Evolutionary conservation across 2,797 vertebrate genomes (phyloP).

Genomic region (Lagorchestes hirsutus): DNA sequence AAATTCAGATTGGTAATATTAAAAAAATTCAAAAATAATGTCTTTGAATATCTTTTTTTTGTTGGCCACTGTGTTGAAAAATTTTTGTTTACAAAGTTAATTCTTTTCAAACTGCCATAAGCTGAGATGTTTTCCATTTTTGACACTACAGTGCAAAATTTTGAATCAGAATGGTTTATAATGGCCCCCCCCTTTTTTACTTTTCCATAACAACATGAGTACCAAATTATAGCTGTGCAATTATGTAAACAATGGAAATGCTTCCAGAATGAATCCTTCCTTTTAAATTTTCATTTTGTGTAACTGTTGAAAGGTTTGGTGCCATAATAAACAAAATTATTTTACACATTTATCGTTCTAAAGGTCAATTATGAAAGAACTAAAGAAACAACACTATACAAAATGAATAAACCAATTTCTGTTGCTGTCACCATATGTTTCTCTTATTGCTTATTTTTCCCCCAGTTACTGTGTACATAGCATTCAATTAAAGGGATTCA

Average conservation of each 20-base stretch:
- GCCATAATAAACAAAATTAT: conserved; percentile 97
- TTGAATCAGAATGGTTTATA: conserved; percentile 86
- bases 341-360: conserved; percentile 94
- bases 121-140: conserved; percentile 79
- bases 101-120: conserved; percentile 79
- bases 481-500: conserved; percentile 95
- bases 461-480: conserved; percentile 93
- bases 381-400: conserved; percentile 92
- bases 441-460: conserved; percentile 90
- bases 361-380: conserved; percentile 98
- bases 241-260: conserved; percentile 96
- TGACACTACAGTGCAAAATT: conserved; percentile 84
- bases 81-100: conserved; percentile 82
- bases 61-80: conserved; percentile 65
- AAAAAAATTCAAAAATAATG: conserved; percentile 52
- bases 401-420: conserved; percentile 94
- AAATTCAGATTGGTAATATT: conserved; percentile 81
- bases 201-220: conserved; percentile 87
- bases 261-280: conserved; percentile 93
- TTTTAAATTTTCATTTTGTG: conserved; percentile 95
- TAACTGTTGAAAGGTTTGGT: conserved; percentile 97
- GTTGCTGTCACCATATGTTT: conserved; percentile 91
- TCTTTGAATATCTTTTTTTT: conserved; percentile 71
- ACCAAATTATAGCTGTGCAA: conserved; percentile 92
- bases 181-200: conserved; percentile 83